Evolutionary conservation across 2,888 invertebrate genomes (phyloP).

Genomic region (Melinaea marsaeus): DNA sequence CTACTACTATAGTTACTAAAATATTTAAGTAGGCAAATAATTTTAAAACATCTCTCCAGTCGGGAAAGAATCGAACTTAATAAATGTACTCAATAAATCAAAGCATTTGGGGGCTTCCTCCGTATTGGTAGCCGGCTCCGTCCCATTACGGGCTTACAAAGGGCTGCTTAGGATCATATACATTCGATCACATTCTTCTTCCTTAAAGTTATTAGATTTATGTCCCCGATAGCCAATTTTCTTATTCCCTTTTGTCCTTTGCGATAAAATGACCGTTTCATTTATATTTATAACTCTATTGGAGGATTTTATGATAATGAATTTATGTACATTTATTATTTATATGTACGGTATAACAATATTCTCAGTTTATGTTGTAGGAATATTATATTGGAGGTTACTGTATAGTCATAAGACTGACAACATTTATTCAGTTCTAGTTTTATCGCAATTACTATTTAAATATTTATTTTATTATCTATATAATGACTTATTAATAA

Average conservation of each 20-base stretch:
- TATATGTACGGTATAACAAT: too few species aligned
- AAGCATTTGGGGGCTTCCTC: background rate
- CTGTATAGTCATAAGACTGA: too few species aligned
- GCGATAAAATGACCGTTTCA: background rate
- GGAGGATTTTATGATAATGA: background rate
- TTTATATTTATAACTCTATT: slow-evolving; percentile 9
- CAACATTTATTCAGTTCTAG: too few species aligned
- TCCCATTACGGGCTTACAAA: slow-evolving; percentile 55
- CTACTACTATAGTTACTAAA: too few species aligned
- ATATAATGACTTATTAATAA: too few species aligned
- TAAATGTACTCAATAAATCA: background rate
- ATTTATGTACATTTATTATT: too few species aligned
- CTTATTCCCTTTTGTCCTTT: slow-evolving; percentile 11
- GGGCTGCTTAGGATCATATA: slow-evolving; percentile 57
- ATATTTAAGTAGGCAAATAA: too few species aligned
- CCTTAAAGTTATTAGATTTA: slow-evolving; percentile 46
- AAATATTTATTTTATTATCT: too few species aligned
- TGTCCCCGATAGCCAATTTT: slow-evolving; percentile 35
- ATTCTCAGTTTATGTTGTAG: too few species aligned
- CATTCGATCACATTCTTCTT: slow-evolving; percentile 35
- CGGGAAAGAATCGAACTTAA: background rate
- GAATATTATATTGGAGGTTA: too few species aligned
- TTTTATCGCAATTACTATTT: too few species aligned
- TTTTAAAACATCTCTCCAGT: background rate
- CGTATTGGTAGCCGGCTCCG: background rate